Conservation (phyloP, 2,888 invertebrate species). For the Hesperia comma region DNA sequence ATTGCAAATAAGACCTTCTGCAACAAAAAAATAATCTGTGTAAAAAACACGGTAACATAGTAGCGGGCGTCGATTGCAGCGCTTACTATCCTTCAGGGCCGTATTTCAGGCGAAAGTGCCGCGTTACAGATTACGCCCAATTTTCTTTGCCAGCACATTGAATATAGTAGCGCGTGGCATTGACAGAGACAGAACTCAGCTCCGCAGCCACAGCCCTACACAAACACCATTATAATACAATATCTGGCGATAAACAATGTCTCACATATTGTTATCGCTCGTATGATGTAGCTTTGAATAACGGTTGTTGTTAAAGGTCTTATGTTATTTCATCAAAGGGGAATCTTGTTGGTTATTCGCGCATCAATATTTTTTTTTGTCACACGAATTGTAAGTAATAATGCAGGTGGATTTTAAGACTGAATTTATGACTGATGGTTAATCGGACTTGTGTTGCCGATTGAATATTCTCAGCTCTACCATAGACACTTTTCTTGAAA, state of each 20-base stretch:
- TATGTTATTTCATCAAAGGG: not conserved
- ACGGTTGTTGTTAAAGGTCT: not conserved
- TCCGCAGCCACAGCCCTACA: not conserved
- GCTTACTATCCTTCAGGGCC: constrained; percentile 64
- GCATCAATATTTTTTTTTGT: too few species aligned
- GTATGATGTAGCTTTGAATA: constrained; percentile 2
- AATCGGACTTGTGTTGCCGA: too few species aligned
- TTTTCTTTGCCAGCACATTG: constrained; percentile 64
- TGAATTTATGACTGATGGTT: too few species aligned
- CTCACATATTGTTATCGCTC: constrained; percentile 14
- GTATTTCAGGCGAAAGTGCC: constrained; percentile 69
- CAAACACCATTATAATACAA: constrained; percentile 14
- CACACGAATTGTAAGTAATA: too few species aligned
- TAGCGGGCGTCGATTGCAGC: constrained; percentile 62
- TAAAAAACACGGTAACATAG: constrained; percentile 53
- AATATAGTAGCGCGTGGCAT: constrained; percentile 49
- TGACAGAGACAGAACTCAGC: constrained; percentile 30
- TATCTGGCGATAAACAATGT: constrained; percentile 9
- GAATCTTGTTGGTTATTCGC: not conserved
- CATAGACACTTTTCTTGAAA: too few species aligned
- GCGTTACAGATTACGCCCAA: constrained; percentile 73
- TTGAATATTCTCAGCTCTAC: too few species aligned
- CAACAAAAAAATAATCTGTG: constrained; percentile 51
- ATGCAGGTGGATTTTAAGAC: too few species aligned
- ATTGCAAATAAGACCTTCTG: constrained; percentile 33